Percentiles rank a stretch among this genome's conserved stretches.
Evolutionary conservation across 2,888 invertebrate species (phyloP).

Genomic region (Flexamia atlantica): DNA sequence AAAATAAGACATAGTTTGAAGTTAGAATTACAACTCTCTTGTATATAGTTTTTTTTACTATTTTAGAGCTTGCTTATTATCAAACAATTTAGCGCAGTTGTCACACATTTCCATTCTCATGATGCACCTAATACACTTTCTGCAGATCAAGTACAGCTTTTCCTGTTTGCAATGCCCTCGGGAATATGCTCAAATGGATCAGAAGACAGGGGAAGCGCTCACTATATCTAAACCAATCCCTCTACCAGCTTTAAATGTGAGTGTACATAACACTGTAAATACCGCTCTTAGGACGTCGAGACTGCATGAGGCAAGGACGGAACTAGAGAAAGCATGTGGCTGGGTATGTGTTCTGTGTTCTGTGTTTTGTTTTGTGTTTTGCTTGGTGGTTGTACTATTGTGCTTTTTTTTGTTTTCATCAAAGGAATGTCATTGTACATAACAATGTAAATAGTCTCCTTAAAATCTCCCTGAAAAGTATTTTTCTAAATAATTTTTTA

Average conservation of each 20-base stretch:
- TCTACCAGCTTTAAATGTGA: conserved; percentile 87
- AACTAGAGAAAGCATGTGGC: neutral
- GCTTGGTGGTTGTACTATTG: neutral
- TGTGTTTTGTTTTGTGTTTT: conserved; percentile 28
- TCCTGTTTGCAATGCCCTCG: conserved; percentile 83
- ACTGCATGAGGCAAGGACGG: neutral
- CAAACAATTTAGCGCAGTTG: neutral
- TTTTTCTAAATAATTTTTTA: too few relatives aligned
- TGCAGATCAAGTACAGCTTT: conserved; percentile 87
- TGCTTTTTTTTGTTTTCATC: neutral
- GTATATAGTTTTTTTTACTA: neutral
- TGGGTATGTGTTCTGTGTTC: conserved; percentile 23
- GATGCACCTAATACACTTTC: conserved; percentile 39
- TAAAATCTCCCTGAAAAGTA: too few relatives aligned
- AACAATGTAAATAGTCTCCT: too few relatives aligned
- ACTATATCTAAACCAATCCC: conserved; percentile 79
- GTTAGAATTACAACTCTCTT: too few relatives aligned
- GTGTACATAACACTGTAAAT: conserved; percentile 72
- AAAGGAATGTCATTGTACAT: too few relatives aligned
- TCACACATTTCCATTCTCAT: neutral
- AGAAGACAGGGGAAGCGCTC: conserved; percentile 79
- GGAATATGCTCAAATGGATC: conserved; percentile 78
- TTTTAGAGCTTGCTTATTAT: neutral
- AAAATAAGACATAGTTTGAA: too few relatives aligned
- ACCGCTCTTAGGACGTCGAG: conserved; percentile 11